Conservation (phyloP, 2,113 vertebrate species). For the Chrysochloris asiatica region DNA sequence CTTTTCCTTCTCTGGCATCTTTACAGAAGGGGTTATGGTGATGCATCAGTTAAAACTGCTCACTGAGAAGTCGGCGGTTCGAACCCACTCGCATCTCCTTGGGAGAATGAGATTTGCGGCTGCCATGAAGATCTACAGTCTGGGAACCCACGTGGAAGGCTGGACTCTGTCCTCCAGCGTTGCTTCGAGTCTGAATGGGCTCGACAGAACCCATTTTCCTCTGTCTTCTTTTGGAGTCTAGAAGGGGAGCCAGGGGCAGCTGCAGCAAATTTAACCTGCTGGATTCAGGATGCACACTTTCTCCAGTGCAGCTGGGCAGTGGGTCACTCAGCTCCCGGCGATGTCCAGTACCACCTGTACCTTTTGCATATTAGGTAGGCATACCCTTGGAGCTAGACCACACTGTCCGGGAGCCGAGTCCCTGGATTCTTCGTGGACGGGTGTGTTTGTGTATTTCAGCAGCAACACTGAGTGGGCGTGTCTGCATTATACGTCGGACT, state of each 20-base stretch:
- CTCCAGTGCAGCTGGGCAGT: not conserved
- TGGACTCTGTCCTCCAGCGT: too few relatives aligned
- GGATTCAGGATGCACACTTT: not conserved
- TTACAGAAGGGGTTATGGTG: too few relatives aligned
- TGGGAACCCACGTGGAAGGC: too few relatives aligned
- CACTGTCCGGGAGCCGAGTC: accelerated
- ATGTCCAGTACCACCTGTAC: not conserved
- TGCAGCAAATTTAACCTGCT: not conserved
- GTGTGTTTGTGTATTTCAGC: not conserved
- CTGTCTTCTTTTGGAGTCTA: not conserved
- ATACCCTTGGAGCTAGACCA: accelerated
- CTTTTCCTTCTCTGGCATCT: too few relatives aligned
- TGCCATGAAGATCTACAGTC: too few relatives aligned
- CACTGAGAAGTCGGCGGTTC: too few relatives aligned
- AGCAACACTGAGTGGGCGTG: accelerated
- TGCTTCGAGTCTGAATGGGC: too few relatives aligned
- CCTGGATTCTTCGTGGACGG: not conserved
- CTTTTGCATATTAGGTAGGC: accelerated
- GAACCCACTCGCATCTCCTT: too few relatives aligned
- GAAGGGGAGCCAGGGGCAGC: not conserved
- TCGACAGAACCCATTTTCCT: not conserved
- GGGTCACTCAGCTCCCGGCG: not conserved
- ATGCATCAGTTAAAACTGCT: too few relatives aligned
- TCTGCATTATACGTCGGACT: accelerated
- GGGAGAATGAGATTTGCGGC: too few relatives aligned